Evolutionary conservation across 2,888 invertebrate genomes (phyloP), one percentile per base, ranked within the genome.

Genomic region (Plagodis dolabraria): DNA sequence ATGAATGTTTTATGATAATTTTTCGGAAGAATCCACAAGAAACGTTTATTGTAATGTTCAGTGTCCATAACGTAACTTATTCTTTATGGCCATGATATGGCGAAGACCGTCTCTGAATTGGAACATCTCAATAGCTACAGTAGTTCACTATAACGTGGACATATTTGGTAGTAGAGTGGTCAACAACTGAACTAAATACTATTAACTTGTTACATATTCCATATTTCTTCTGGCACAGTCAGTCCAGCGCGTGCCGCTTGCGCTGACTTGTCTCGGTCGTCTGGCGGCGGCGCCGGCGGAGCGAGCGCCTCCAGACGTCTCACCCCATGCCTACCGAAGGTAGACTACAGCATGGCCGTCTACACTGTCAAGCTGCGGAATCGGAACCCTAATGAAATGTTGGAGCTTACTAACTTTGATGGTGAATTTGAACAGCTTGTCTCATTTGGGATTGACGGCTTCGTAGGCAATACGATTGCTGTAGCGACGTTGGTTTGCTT

Each of bases 351-450:
- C 65, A 55, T 86, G 46, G 85, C 86, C 5, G 58, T 62, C 6
- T 75, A 79, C 75, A 82, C 82, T 0, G 82, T 87, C 65, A 77
- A 79, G 55, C 67, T 88, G 68, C 77, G 65, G 34, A 74, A 64
- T 5, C 63, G 57, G 2, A 69, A 74, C 22, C 81, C 79, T 33
- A 77, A 80, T 45, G 87, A 88, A 55, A 72, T 89, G 72, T 61
- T 83, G 44, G 83, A 83, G 45, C 79, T 89, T 2, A 67, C 56
- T 38, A 65, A 74, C 12, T 87, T 83, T 60, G 82, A 85, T 46
- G 86, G 88, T 81, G 47, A 54, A 51, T 8, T 43, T 9, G 7
- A 43, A 44, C 11, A 33, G 33, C 5, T 38, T 38, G 38, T 38
- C 9, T 8, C 38, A 4, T 38, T 9, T 22, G 22, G 38, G 7